Base-by-base conservation (phyloP, 2,888 invertebrate genomes). In the Acanthosoma haemorrhoidale region DNA sequence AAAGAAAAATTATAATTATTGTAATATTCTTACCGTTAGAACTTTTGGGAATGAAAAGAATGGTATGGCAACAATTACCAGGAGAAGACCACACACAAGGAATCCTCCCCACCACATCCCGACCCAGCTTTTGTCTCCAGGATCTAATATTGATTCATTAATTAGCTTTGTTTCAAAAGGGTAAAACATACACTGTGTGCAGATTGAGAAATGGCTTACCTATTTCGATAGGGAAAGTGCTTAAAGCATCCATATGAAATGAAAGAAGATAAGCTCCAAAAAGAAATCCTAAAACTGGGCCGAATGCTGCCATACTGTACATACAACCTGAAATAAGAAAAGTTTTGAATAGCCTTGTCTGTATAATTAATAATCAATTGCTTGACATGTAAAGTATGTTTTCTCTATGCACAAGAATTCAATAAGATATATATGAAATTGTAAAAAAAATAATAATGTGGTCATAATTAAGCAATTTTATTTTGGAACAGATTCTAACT, bases 71-170 rank as follows among this genome's bases (percentile, higher is more conserved):
- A 94, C 91, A 70, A 94, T 81, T 72, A 94, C 86, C 3, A 96
- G 84, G 1, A 94, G 84, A 38, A 92, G 82, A 4, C 96, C 95
- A 77, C 93, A 93, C n/a, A 96, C 85, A 63, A 96, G 83, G 80
- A 95, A 96, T 13, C 96, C 96, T 38, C 92, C 93, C 94, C 94
- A 94, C 94, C 94, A 94, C 89, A 94, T 91, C 72, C 94, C 94
- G 18, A 94, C 91, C 92, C 92, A 93, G 75, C 90, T 86, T 74
- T 91, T 88, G 80, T 92, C 91, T 29, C 88, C 89, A 2, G 91
- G 88, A 83, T 87, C 91, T 90, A 79, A 25, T 3, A 15, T 31
- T 5, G 39, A 36, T 21, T 25, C 1, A 43, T 3, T 32, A 38
- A 32, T 16, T 15, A 15, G 11, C 4, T 25, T 43, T 9, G 29